A percentile compares a stretch with the other conserved stretches of the same genome.
Evolutionary conservation across 2,113 vertebrate genomes (phyloP).

Genomic region (Hippolais icterina): DNA sequence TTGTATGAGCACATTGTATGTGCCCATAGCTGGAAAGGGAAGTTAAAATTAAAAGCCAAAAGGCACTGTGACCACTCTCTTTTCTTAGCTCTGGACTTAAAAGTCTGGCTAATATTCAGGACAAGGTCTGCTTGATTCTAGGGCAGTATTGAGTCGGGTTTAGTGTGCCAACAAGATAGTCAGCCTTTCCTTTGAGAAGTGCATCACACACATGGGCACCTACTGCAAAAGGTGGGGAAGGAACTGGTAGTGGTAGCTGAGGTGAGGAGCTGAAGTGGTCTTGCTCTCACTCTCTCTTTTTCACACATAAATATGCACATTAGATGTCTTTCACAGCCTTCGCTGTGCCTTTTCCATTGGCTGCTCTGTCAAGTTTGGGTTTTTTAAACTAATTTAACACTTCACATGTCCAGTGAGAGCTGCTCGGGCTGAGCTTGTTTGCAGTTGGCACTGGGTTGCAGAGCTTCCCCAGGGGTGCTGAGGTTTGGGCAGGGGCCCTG

Average conservation of each 20-base stretch:
- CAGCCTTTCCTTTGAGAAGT: background rate
- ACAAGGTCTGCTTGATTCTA: background rate
- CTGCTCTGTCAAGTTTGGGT: background rate
- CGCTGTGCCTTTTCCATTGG: background rate
- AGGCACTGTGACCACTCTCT: background rate
- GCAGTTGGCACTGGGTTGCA: background rate
- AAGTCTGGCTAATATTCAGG: background rate
- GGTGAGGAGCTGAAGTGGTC: background rate
- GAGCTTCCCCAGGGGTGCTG: accelerated
- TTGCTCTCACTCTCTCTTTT: background rate
- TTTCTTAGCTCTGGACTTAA: background rate
- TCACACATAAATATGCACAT: background rate
- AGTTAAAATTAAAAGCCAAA: background rate
- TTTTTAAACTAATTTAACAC: background rate
- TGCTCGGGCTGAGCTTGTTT: background rate
- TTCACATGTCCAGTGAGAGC: background rate
- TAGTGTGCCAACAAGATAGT: background rate
- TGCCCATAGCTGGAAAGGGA: background rate
- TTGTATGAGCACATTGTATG: background rate
- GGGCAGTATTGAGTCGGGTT: background rate
- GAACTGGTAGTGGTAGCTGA: background rate
- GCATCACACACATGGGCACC: background rate
- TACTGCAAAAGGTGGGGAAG: background rate
- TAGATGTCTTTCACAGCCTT: background rate
- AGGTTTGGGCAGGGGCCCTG: background rate